Evolutionary conservation across 2,888 invertebrate species (phyloP), one percentile per base, ranked within the genome.

Genomic region (Mythimna impura): DNA sequence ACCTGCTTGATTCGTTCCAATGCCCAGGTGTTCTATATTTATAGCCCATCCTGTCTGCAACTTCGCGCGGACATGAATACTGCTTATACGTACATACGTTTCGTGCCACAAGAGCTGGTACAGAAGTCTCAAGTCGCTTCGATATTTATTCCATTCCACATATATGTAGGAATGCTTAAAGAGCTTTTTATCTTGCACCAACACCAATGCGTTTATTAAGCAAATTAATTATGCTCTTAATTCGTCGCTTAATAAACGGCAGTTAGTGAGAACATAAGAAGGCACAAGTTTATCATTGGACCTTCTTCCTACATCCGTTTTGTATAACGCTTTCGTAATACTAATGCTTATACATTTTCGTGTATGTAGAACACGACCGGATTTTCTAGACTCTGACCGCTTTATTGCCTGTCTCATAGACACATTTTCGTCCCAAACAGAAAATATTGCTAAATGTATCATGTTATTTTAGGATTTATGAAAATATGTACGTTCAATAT

Each of bases 21-120:
- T 76, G 75, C 71, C 68, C 85, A 85, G 85, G 86, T 86, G 81
- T 75, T 68, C 63, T 85, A 74, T 86, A 85, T 82, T 85, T 80
- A 71, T 73, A 85, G 55, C 65, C 54, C 71, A 73, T 75, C 69
- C 71, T 79, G 73, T 84, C 76, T 81, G 72, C 69, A 71, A 73
- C 72, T 71, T 61, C 66, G 58, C 70, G 60, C 57, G 66, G 30
- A 71, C 58, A 57, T 55, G 30, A 25, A 68, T 66, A 60, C 63
- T 68, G 67, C 58, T 71, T 68, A 70, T 73, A 78, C 66, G 50
- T 66, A 78, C 66, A 40, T 66, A 64, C 55, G 22, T 80, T 66
- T 61, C 50, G 22, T 66, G 52, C 25, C 17, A 30, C 65, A 22
- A 52, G 30, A 66, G n/a, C 30, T 55, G 1, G 8, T 43, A 12